Conservation (phyloP, 2,113 vertebrate genomes). For the Oreochromis tanganicae region DNA sequence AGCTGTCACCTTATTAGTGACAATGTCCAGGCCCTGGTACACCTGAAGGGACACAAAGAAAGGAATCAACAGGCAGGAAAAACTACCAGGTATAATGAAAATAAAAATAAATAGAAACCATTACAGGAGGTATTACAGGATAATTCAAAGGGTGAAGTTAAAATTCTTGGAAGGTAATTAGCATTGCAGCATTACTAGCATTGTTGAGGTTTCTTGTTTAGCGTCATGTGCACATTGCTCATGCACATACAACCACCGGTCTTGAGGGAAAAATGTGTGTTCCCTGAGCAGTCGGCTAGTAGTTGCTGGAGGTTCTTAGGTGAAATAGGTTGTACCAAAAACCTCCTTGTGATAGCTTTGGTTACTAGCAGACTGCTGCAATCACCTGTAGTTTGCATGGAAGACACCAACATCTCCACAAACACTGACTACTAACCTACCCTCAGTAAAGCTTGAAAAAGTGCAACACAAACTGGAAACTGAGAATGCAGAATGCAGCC, state of each 20-base stretch:
- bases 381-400: background rate
- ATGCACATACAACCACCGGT: background rate
- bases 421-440: background rate
- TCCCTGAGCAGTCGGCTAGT: background rate
- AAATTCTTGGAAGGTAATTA: background rate
- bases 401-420: background rate
- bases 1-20: constrained; percentile 90
- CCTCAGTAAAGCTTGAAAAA: background rate
- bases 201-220: background rate
- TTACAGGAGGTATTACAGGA: background rate
- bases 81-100: background rate
- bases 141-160: background rate
- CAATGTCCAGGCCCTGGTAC: constrained; percentile 91
- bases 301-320: background rate
- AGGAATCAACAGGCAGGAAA: background rate
- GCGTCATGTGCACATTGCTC: background rate
- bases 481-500: background rate
- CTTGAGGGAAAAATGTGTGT: background rate
- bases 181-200: background rate
- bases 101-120: too few species aligned
- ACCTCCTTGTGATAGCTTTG: background rate
- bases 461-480: background rate
- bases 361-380: background rate
- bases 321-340: background rate
- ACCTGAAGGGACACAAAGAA: constrained; percentile 71